These are phyloP conservation scores for Tachuris rubrigastra DNA, from an alignment of 2,113 vertebrate species.

Conservation along the genomic window DNA sequence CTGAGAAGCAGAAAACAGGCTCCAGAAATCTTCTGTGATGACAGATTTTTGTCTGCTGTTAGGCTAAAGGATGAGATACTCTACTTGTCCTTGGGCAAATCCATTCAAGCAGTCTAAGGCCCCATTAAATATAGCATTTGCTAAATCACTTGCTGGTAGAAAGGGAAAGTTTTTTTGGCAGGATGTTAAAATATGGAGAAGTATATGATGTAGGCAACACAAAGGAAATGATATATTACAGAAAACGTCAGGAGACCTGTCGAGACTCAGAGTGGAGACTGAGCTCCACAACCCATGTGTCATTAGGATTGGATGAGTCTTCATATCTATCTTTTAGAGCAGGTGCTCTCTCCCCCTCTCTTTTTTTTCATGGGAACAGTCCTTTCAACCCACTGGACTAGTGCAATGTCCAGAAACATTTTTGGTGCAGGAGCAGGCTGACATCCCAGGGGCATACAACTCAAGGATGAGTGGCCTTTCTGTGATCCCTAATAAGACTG, in stretches of 20 bases:
- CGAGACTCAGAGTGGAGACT: background rate
- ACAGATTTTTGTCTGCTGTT: background rate
- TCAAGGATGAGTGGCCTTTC: background rate
- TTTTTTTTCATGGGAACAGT: background rate
- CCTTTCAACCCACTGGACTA: background rate
- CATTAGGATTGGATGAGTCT: background rate
- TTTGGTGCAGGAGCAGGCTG: background rate
- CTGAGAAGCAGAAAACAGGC: background rate
- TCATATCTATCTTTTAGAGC: background rate
- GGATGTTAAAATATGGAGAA: background rate
- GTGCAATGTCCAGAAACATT: background rate
- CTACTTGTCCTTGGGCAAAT: background rate
- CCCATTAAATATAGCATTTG: background rate
- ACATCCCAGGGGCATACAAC: background rate
- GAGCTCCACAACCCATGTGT: rapidly evolving
- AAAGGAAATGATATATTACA: background rate
- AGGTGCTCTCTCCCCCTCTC: background rate
- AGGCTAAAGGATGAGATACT: background rate
- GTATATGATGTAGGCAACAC: background rate
- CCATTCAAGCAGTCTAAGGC: background rate
- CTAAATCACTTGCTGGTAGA: background rate
- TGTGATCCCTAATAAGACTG: background rate
- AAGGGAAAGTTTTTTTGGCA: background rate
- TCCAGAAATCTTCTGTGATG: background rate
- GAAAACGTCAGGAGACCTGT: background rate